Evolutionary conservation across 2,113 vertebrate species (phyloP).

Genomic region (Chionodraco myersi): DNA sequence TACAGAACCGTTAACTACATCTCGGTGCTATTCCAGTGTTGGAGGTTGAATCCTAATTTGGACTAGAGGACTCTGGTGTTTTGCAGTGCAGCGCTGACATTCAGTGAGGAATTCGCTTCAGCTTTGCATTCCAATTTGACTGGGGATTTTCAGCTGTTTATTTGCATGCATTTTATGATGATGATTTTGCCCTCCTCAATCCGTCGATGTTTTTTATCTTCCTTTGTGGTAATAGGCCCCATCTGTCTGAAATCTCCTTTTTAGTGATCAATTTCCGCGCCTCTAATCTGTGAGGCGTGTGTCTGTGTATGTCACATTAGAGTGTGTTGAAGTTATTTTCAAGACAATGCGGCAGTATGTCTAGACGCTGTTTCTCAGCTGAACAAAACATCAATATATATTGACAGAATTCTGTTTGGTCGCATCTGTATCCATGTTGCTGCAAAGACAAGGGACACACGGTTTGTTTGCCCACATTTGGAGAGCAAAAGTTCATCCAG

Average conservation of each 20-base stretch:
- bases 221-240: slow-evolving; percentile 34
- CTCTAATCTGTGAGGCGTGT: slow-evolving; percentile 42
- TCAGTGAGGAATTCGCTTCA: slow-evolving; percentile 36
- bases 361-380: slow-evolving; percentile 67
- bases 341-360: slow-evolving; percentile 57
- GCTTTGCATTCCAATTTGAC: slow-evolving; percentile 66
- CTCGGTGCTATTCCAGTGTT: slow-evolving; percentile 41
- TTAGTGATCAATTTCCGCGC: slow-evolving; percentile 59
- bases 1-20: slow-evolving; percentile 43
- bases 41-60: slow-evolving; percentile 65
- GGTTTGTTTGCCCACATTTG: slow-evolving; percentile 6
- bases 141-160: slow-evolving; percentile 58
- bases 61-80: slow-evolving; percentile 47
- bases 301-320: slow-evolving; percentile 7
- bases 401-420: slow-evolving; percentile 53
- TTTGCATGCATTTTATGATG: slow-evolving; percentile 35
- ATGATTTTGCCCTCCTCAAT: slow-evolving; percentile 45
- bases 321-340: slow-evolving; percentile 44
- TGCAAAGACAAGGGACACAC: slow-evolving; percentile 25
- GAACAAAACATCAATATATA: slow-evolving; percentile 73
- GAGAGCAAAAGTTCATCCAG: slow-evolving; percentile 51
- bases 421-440: slow-evolving; percentile 8
- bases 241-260: slow-evolving; percentile 55
- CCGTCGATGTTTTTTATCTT: slow-evolving; percentile 22
- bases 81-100: slow-evolving; percentile 29